phyloP scores from a whole-genome alignment of 2,113 vertebrate genomes.

The Triplophysa siluroides region DNA sequence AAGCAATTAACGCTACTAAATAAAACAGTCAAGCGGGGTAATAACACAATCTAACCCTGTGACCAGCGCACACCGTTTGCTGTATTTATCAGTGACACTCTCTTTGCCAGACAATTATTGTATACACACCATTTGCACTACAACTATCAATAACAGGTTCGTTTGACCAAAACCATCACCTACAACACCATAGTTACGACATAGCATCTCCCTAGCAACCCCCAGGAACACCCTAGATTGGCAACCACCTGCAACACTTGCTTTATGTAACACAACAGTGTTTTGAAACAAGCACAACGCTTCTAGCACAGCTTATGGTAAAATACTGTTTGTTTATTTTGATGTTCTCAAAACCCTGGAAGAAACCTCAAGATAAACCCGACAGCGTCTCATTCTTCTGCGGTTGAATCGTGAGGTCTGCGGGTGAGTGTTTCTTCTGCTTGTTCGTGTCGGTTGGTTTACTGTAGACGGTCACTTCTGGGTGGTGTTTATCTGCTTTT shows the following conservation, averaged over 20 bases:
- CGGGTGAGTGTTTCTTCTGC: background rate
- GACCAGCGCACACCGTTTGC: no score
- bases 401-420: background rate
- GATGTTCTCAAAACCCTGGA: background rate
- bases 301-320: background rate
- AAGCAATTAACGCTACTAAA: background rate
- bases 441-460: background rate
- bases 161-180: no score
- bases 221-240: no score
- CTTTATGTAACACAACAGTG: no score
- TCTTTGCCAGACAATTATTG: no score
- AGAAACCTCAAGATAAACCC: background rate
- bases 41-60: no score
- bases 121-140: no score
- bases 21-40: background rate
- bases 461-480: background rate
- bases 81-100: no score
- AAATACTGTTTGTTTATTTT: background rate
- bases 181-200: no score
- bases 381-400: background rate
- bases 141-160: no score
- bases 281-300: background rate
- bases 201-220: no score
- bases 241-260: no score
- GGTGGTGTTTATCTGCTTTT: constrained; percentile 62